Base-by-base conservation (phyloP, 2,888 invertebrate species). In the Clepsis dumicolana region DNA sequence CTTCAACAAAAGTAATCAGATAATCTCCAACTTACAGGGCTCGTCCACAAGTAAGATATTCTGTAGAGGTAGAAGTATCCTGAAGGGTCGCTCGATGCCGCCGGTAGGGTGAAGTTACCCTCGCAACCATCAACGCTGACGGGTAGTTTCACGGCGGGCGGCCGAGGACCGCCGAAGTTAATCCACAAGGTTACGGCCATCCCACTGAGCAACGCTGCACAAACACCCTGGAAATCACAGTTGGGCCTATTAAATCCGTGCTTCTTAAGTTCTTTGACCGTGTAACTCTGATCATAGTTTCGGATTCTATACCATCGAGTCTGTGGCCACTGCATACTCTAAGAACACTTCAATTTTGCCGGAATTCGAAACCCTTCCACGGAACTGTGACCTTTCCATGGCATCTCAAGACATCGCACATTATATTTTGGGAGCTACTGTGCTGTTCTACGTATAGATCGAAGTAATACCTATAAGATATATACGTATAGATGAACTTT, bases 121-220 rank as follows among this genome's bases (percentile, higher is more conserved):
- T 76, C 74, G 70, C 97, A 97, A 38, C 95, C 95, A 4, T 93
- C 94, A 0, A 91, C 94, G 14, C 94, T 94, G 50, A 95, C 90
- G 0, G 95, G 94, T 50, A 97, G 80, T 57, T 87, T 91, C 5
- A 86, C 84, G 0, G 94, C 82, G 0, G 93, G 84, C 0, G 97
- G 96, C 74, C 96, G 96, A 0, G 97, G 96, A 4, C 95, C 95
- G 0, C 98, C 98, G 83, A 98, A 97, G 61, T 97, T 98, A 74
- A 98, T 96, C 97, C 97, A 97, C 53, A 98, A 91, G 1, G 96
- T 95, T 63, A 97, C 80, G 0, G 93, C 87, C 70, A 98, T 91
- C 0, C 97, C 96, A 4, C 90, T 78, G 0, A 95, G 57, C 1
- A 97, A 86, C 0, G 96, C 97, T 12, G 92, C 78, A 10, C 96